These are phyloP conservation scores for Pseudopipra pipra DNA, from an alignment of 2,113 vertebrate genomes.

Conservation along the genomic window DNA sequence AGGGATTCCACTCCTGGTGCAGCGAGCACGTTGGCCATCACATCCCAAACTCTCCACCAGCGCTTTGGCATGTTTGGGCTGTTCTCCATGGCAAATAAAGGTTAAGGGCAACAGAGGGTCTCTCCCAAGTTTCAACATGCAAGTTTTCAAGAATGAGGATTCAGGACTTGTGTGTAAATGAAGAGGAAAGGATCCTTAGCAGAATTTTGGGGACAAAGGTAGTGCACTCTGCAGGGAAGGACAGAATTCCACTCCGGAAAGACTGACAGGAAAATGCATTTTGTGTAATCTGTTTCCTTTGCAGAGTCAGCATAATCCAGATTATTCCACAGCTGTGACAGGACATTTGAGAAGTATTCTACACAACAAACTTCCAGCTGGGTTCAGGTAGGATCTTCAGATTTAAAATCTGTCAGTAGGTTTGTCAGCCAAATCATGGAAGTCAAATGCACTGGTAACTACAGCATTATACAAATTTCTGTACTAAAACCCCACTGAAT, in stretches of 20 bases:
- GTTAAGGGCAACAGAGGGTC: not conserved
- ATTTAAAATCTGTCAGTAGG: not conserved
- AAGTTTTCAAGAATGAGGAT: not conserved
- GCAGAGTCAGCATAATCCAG: not conserved
- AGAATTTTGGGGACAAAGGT: not conserved
- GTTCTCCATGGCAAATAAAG: not conserved
- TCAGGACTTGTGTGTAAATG: not conserved
- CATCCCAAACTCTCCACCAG: not conserved
- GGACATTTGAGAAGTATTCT: not conserved
- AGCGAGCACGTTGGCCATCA: rapidly evolving
- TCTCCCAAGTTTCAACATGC: not conserved
- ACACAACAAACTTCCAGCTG: not conserved
- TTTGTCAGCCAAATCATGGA: not conserved
- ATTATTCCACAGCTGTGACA: not conserved
- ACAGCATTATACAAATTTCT: not conserved
- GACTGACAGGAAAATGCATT: not conserved
- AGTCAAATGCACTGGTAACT: not conserved
- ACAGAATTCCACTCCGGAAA: not conserved
- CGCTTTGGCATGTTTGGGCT: not conserved
- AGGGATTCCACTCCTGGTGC: not conserved
- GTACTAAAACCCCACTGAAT: not conserved
- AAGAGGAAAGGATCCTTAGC: not conserved
- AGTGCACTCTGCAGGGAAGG: not conserved
- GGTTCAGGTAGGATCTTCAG: not conserved
- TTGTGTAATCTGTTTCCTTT: not conserved